Evolutionary conservation across 2,113 vertebrate species (phyloP).

Genomic region (Hemicordylus capensis): DNA sequence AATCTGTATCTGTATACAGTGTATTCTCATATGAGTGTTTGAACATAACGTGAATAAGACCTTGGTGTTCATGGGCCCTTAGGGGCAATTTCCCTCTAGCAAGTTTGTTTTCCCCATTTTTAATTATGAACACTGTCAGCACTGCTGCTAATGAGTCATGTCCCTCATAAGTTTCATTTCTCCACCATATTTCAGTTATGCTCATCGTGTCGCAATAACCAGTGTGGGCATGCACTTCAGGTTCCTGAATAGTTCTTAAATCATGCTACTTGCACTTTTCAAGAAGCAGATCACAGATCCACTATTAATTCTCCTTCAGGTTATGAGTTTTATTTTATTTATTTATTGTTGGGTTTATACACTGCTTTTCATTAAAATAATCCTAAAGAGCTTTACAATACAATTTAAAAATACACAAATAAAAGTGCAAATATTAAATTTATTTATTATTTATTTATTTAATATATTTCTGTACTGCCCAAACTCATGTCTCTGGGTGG

Average conservation of each 20-base stretch:
- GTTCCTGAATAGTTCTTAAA: slow-evolving; percentile 62
- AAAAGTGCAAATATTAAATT: no score
- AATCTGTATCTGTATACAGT: no score
- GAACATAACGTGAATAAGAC: no score
- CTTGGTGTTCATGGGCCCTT: not conserved
- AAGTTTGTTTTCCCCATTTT: not conserved
- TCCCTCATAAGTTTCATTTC: slow-evolving; percentile 58
- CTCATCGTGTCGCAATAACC: slow-evolving; percentile 64
- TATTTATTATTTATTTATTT: no score
- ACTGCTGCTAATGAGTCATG: slow-evolving; percentile 23
- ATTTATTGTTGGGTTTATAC: no score
- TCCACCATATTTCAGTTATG: slow-evolving; percentile 62
- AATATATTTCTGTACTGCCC: no score
- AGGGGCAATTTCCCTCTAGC: not conserved
- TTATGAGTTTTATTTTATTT: slow-evolving; percentile 7
- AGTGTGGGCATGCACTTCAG: slow-evolving; percentile 65
- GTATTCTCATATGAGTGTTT: no score
- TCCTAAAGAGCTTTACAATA: no score
- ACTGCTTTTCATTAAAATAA: no score
- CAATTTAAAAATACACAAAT: no score
- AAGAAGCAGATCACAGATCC: slow-evolving; percentile 24
- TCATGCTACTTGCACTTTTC: slow-evolving; percentile 49
- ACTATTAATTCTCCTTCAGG: slow-evolving; percentile 8
- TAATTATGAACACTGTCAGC: not conserved
- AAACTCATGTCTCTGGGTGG: no score